Percentiles rank a stretch among this genome's conserved stretches.
Conservation (phyloP, 2,113 vertebrate genomes). For the Probosciger aterrimus region DNA sequence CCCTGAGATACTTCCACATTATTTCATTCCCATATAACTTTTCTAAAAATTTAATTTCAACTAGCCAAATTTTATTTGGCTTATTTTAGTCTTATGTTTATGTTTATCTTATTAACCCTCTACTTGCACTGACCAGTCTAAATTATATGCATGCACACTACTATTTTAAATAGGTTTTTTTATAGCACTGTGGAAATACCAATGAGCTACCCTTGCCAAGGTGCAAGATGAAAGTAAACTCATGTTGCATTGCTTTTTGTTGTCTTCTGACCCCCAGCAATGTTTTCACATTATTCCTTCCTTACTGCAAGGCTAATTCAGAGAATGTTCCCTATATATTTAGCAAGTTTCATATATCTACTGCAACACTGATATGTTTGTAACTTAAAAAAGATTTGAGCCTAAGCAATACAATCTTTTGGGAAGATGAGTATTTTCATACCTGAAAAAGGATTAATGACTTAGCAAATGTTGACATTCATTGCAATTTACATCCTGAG, state of each 20-base stretch:
- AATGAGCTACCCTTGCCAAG: background rate
- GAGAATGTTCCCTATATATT: background rate
- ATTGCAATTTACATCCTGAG: background rate
- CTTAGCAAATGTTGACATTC: background rate
- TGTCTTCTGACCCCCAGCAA: fast-evolving
- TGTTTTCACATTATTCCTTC: background rate
- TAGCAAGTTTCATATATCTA: background rate
- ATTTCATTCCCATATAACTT: background rate
- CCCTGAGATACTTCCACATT: background rate
- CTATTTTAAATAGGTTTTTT: background rate
- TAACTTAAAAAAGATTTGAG: background rate
- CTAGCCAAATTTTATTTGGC: background rate
- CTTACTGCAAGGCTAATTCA: background rate
- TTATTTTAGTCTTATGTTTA: background rate
- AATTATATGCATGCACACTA: fast-evolving
- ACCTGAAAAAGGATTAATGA: background rate
- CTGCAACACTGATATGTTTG: background rate
- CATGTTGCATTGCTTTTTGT: background rate
- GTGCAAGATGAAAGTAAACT: background rate
- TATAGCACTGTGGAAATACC: background rate
- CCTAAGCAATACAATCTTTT: background rate
- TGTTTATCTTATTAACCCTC: background rate
- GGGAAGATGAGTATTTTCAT: background rate
- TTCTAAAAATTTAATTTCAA: background rate
- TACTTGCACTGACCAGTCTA: background rate